phyloP scores from a whole-genome alignment of 2,888 invertebrate genomes.

The Corythucha ciliata region DNA sequence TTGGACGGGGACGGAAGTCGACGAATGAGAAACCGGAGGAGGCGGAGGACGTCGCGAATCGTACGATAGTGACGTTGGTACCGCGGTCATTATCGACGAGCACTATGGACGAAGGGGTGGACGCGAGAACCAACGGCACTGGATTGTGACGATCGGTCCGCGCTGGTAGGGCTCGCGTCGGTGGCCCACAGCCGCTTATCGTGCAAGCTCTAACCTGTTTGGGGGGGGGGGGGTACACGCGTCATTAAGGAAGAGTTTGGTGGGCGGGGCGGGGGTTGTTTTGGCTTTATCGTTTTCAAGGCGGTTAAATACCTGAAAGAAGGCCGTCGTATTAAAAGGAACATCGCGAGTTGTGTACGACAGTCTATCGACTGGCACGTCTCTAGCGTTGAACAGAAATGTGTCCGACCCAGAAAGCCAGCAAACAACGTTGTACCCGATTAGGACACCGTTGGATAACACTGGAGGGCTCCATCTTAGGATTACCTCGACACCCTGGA shows the following conservation, averaged over 20 bases:
- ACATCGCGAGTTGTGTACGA: constrained; percentile 52
- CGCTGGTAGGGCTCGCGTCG: constrained; percentile 55
- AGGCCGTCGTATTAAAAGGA: constrained; percentile 54
- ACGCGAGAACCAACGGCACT: constrained; percentile 66
- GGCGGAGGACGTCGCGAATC: constrained; percentile 37
- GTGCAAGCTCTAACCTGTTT: constrained; percentile 74
- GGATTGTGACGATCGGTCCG: constrained; percentile 64
- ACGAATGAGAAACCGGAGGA: too few relatives aligned
- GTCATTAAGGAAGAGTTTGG: background rate
- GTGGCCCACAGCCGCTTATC: constrained; percentile 62
- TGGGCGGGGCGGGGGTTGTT: too few relatives aligned
- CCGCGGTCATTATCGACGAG: constrained; percentile 67
- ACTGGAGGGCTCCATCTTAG: constrained; percentile 74
- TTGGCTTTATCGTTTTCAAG: too few relatives aligned
- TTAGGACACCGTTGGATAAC: constrained; percentile 62
- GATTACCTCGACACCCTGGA: constrained; percentile 47
- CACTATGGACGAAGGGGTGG: constrained; percentile 61
- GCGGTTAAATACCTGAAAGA: constrained; percentile 62
- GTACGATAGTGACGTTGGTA: constrained; percentile 47
- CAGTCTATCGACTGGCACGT: constrained; percentile 43
- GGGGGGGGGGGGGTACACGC: too few relatives aligned
- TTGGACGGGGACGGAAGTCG: too few relatives aligned
- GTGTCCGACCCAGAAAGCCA: constrained; percentile 49
- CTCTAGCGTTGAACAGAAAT: constrained; percentile 45
- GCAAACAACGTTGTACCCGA: constrained; percentile 62